Percentiles rank a stretch among this genome's conserved stretches.
Evolutionary conservation across 2,888 invertebrate species (phyloP).

Genomic region (Agrenia bidenticulata): DNA sequence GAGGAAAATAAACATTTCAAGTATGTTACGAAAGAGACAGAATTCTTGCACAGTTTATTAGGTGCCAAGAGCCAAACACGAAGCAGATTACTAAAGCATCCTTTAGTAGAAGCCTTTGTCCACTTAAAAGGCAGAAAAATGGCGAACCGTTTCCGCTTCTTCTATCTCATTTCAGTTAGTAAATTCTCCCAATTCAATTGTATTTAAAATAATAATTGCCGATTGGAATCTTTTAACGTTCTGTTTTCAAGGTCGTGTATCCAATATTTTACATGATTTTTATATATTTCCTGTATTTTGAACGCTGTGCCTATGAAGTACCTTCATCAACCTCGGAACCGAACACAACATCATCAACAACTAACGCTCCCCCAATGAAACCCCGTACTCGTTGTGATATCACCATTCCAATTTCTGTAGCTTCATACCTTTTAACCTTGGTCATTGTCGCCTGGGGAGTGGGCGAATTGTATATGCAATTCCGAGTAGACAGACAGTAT

Average conservation of each 20-base stretch:
- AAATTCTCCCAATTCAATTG: too few species aligned
- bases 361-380: too few species aligned
- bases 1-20: conserved; percentile 14
- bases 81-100: conserved; percentile 29
- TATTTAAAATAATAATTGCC: too few species aligned
- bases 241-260: conserved; percentile 18
- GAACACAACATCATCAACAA: neutral
- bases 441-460: conserved; percentile 22
- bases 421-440: conserved; percentile 6
- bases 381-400: conserved; percentile 23
- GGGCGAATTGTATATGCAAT: conserved; percentile 27
- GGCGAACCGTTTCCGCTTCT: conserved; percentile 16
- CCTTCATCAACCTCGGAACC: neutral
- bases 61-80: conserved; percentile 2
- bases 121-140: conserved; percentile 19
- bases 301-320: conserved; percentile 24
- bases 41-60: conserved; percentile 39
- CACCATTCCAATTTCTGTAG: conserved; percentile 17
- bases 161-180: conserved; percentile 25
- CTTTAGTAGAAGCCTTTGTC: conserved; percentile 31
- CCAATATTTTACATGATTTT: conserved; percentile 38
- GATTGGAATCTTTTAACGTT: too few species aligned
- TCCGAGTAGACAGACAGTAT: conserved; percentile 25
- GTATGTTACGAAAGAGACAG: conserved; percentile 27
- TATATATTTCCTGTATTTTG: conserved; percentile 38